Percentiles rank a stretch among this genome's conserved stretches.
Evolutionary conservation across 2,888 invertebrate genomes (phyloP).

Genomic region (Laspeyria flexula): DNA sequence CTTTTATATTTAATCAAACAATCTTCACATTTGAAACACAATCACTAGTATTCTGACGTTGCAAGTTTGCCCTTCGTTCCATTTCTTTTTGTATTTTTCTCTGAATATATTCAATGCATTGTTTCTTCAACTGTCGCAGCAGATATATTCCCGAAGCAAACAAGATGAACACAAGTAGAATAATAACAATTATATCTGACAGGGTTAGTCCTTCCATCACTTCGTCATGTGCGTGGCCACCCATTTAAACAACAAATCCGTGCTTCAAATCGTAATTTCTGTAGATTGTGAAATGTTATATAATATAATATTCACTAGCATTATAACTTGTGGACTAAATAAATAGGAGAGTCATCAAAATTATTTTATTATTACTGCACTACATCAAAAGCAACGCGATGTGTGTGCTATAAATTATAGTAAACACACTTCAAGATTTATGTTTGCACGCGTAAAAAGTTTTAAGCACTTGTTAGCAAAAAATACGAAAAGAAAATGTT

Average conservation of each 20-base stretch:
- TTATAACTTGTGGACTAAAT: constrained; percentile 17
- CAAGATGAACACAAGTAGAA: constrained; percentile 48
- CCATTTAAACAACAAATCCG: constrained; percentile 29
- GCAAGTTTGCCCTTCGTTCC: constrained; percentile 19
- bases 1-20: constrained; percentile 24
- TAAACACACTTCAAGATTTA: neutral
- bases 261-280: constrained; percentile 23
- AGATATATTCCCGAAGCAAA: constrained; percentile 46
- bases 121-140: constrained; percentile 44
- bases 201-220: constrained; percentile 53
- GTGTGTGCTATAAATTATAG: constrained; percentile 1
- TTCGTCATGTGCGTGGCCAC: constrained; percentile 62
- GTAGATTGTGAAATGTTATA: constrained; percentile 33
- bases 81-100: constrained; percentile 52
- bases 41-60: constrained; percentile 4
- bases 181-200: constrained; percentile 52
- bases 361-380: constrained; percentile 3
- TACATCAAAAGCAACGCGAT: constrained; percentile 16
- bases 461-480: no score
- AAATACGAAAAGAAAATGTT: no score
- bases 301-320: constrained; percentile 26
- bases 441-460: no score
- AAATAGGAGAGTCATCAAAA: constrained; percentile 17
- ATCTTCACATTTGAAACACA: constrained; percentile 18
- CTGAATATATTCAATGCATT: constrained; percentile 47